Conservation (phyloP, 2,113 vertebrate genomes). For the Chloebia gouldiae region DNA sequence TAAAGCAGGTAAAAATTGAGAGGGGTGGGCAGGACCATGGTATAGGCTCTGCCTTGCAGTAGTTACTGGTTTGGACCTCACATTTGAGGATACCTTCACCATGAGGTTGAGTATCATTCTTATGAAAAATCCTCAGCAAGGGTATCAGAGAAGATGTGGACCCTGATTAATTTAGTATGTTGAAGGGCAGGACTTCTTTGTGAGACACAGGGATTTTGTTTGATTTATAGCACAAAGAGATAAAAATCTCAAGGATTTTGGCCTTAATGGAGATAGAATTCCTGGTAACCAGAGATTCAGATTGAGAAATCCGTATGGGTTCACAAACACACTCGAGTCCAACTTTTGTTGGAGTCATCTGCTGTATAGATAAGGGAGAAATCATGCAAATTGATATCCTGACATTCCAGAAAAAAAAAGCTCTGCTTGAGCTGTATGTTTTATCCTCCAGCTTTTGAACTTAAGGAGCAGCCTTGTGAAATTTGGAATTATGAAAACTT, state of each 20-base stretch:
- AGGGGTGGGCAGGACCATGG: not conserved
- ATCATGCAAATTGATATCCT: not conserved
- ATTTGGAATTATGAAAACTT: not conserved
- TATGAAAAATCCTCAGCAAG: not conserved
- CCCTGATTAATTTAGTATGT: not conserved
- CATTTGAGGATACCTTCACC: not conserved
- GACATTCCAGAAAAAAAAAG: not conserved
- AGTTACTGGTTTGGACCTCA: not conserved
- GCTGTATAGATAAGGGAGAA: not conserved
- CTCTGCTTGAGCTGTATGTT: not conserved
- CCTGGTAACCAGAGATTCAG: not conserved
- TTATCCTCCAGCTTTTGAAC: not conserved
- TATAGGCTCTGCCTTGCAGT: not conserved
- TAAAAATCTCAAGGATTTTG: not conserved
- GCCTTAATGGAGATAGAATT: not conserved
- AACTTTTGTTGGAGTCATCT: not conserved
- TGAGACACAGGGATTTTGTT: not conserved
- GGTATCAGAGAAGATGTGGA: not conserved
- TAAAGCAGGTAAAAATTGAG: not conserved
- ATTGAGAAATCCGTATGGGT: not conserved
- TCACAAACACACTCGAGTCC: not conserved
- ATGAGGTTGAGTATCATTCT: not conserved
- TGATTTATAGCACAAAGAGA: not conserved
- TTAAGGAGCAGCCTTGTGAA: not conserved
- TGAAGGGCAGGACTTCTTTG: not conserved